Conservation (phyloP, 2,797 vertebrate genomes). For the Chaunax sp. region DNA sequence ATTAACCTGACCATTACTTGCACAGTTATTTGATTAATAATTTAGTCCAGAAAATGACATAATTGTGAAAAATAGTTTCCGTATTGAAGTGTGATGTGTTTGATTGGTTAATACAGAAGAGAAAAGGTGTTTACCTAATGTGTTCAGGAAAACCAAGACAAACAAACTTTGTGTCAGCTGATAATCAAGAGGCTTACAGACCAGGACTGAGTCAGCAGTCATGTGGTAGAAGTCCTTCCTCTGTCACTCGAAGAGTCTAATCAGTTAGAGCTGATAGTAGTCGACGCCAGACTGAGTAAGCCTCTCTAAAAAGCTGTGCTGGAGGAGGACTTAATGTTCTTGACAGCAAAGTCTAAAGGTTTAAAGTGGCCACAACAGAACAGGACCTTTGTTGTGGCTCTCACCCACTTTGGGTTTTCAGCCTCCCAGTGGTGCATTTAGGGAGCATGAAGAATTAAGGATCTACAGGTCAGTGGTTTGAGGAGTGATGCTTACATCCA, state of each 20-base stretch:
- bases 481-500: conserved; percentile 88
- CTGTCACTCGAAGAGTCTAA: not conserved
- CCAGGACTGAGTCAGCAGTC: conserved; percentile 39
- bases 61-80: no score
- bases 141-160: not conserved
- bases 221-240: conserved; percentile 12
- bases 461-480: conserved; percentile 17
- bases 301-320: not conserved
- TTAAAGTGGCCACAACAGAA: conserved; percentile 27
- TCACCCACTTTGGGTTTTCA: conserved; percentile 13
- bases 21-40: no score
- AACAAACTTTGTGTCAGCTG: conserved; percentile 37
- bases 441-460: conserved; percentile 15
- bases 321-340: not conserved
- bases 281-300: not conserved
- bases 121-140: not conserved
- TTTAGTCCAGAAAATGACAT: no score
- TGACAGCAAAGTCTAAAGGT: conserved; percentile 12
- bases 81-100: no score
- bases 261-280: not conserved
- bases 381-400: conserved; percentile 43
- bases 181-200: conserved; percentile 25
- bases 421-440: conserved; percentile 21
- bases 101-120: not conserved
- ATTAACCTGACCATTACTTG: no score